Percentiles rank a stretch among this genome's conserved stretches.
Conservation (phyloP, 2,797 vertebrate species). For the Kryptolebias ocellatus region DNA sequence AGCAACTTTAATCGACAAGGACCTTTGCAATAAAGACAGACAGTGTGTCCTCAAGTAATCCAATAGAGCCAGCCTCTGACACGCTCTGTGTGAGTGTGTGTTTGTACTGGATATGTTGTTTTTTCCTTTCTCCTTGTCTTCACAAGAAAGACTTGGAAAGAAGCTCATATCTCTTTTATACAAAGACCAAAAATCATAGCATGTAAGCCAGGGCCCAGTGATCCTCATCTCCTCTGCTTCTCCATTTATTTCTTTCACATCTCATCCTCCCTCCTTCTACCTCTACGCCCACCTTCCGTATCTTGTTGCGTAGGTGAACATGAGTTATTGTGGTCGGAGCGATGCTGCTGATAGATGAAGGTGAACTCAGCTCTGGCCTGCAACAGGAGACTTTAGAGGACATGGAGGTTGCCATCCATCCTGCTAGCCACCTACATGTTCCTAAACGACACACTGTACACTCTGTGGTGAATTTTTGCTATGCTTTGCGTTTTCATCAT, state of each 20-base stretch:
- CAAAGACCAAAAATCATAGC: not conserved
- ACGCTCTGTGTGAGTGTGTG: conserved; percentile 29
- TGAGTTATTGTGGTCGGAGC: conserved; percentile 77
- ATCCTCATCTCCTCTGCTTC: conserved; percentile 9
- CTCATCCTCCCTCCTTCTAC: conserved; percentile 29
- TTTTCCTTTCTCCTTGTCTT: conserved; percentile 5
- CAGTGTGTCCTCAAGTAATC: conserved; percentile 75
- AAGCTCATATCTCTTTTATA: not conserved
- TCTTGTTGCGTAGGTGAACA: conserved; percentile 72
- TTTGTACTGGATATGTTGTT: conserved; percentile 7
- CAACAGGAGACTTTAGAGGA: conserved; percentile 76
- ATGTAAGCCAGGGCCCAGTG: conserved; percentile 5
- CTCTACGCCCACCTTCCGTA: conserved; percentile 57
- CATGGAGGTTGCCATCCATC: conserved; percentile 76
- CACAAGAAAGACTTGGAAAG: conserved; percentile 2
- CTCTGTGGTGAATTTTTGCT: conserved; percentile 15
- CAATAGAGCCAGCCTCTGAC: conserved; percentile 63
- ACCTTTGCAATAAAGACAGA: conserved; percentile 75
- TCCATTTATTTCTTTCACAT: conserved; percentile 29
- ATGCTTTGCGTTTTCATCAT: not conserved
- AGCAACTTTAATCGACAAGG: conserved; percentile 78
- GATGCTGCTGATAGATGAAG: conserved; percentile 80
- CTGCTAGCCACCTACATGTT: conserved; percentile 65
- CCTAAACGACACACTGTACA: conserved; percentile 43
- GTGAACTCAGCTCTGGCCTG: conserved; percentile 73